Conservation (phyloP, 2,888 invertebrate species). For the Callimorpha dominula region DNA sequence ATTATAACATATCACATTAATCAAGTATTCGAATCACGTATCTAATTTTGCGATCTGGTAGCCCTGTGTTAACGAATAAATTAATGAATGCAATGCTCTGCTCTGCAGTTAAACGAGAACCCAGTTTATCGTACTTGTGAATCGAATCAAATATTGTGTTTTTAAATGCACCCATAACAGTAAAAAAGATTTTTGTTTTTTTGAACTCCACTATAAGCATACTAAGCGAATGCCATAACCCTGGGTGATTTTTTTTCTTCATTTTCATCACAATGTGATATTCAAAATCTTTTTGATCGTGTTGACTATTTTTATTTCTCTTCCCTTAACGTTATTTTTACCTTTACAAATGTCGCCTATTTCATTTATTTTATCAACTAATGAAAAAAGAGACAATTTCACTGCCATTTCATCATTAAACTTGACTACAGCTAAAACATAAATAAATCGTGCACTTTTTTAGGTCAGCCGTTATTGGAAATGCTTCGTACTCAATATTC, state of each 20-base stretch:
- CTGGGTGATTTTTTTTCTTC: no score
- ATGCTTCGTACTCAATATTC: conserved; percentile 12
- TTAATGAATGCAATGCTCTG: neutral
- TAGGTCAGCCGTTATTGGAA: conserved; percentile 25
- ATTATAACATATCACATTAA: neutral
- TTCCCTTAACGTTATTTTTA: no score
- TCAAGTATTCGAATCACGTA: neutral
- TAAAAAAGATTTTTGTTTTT: no score
- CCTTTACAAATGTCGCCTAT: no score
- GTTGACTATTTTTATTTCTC: no score
- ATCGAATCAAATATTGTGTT: neutral
- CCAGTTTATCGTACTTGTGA: neutral
- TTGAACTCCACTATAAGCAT: no score
- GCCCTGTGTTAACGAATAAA: neutral
- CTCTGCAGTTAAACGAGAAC: neutral
- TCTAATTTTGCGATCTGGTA: neutral
- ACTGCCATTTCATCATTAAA: neutral
- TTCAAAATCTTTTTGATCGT: no score
- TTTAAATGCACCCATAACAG: neutral
- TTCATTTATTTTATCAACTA: no score
- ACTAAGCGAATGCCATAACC: no score
- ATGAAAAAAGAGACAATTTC: neutral
- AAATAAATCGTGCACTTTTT: conserved; percentile 10
- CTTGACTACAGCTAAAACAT: neutral
- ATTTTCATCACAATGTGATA: no score